Evolutionary conservation across 2,797 vertebrate species (phyloP).

Genomic region (Enteromius trimaculatus): DNA sequence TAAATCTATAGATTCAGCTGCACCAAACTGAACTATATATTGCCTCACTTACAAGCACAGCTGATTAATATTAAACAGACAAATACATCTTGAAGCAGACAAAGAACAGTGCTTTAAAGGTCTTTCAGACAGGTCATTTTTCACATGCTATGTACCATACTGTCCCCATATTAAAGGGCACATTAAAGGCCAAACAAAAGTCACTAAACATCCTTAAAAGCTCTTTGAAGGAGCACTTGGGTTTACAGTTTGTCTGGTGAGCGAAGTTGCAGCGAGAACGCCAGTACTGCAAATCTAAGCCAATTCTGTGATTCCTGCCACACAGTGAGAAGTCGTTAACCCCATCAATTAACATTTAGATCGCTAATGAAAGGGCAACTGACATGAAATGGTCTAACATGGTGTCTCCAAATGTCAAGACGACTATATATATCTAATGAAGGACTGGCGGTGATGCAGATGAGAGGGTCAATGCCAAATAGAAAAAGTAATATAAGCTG

Average conservation of each 20-base stretch:
- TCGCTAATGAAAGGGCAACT: slow-evolving; percentile 29
- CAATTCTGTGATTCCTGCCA: slow-evolving; percentile 8
- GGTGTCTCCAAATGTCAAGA: slow-evolving; percentile 11
- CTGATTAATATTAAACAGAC: slow-evolving; percentile 6
- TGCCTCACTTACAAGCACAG: not conserved
- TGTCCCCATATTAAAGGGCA: slow-evolving; percentile 21
- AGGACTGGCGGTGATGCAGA: not conserved
- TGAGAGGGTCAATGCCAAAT: not conserved
- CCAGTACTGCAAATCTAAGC: not conserved
- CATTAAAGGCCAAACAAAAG: slow-evolving; percentile 32
- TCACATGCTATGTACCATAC: slow-evolving; percentile 7
- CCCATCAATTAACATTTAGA: slow-evolving; percentile 41
- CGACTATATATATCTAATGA: slow-evolving; percentile 1
- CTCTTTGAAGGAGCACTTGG: not conserved
- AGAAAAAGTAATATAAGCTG: not conserved
- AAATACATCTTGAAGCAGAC: not conserved
- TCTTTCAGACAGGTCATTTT: slow-evolving; percentile 19
- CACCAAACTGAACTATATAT: not conserved
- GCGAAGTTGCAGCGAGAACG: not conserved
- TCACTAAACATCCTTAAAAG: slow-evolving; percentile 32
- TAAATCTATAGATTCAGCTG: not conserved
- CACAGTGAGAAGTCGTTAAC: slow-evolving; percentile 30
- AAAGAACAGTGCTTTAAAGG: slow-evolving; percentile 1
- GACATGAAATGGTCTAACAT: slow-evolving; percentile 2
- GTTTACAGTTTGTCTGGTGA: not conserved